These are phyloP conservation scores for Tenrec ecaudatus DNA, from an alignment of 2,113 vertebrate species.

Conservation along the genomic window DNA sequence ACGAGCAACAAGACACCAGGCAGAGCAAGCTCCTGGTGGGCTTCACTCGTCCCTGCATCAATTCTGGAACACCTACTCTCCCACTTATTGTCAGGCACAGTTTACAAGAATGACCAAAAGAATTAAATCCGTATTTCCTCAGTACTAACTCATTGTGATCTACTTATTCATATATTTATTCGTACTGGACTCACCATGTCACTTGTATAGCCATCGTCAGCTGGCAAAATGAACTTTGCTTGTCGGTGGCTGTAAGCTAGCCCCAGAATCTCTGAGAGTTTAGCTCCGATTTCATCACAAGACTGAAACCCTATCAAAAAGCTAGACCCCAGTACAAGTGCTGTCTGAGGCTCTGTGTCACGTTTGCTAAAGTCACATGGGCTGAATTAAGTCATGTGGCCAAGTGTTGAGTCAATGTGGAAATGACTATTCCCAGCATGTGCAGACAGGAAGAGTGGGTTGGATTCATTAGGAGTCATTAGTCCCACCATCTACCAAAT, in stretches of 20 bases:
- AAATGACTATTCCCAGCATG: neutral
- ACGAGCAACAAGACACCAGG: neutral
- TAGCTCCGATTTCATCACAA: neutral
- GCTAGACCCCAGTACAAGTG: neutral
- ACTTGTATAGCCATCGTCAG: neutral
- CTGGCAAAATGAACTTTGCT: too few species aligned
- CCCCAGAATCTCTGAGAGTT: neutral
- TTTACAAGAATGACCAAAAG: neutral
- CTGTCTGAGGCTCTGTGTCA: neutral
- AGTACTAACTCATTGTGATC: neutral
- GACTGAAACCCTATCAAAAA: neutral
- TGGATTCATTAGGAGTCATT: neutral
- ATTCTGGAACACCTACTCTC: neutral
- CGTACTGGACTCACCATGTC: neutral
- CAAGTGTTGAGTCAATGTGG: neutral
- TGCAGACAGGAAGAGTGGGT: neutral
- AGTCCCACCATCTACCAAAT: neutral
- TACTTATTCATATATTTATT: neutral
- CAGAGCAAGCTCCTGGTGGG: neutral
- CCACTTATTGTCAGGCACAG: neutral
- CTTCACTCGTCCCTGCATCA: neutral
- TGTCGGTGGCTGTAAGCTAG: neutral
- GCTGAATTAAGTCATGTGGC: neutral
- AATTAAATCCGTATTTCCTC: too few species aligned
- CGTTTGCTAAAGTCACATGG: neutral